These are phyloP conservation scores for Aythya baeri DNA, from an alignment of 2,113 vertebrate species.

Conservation along the genomic window DNA sequence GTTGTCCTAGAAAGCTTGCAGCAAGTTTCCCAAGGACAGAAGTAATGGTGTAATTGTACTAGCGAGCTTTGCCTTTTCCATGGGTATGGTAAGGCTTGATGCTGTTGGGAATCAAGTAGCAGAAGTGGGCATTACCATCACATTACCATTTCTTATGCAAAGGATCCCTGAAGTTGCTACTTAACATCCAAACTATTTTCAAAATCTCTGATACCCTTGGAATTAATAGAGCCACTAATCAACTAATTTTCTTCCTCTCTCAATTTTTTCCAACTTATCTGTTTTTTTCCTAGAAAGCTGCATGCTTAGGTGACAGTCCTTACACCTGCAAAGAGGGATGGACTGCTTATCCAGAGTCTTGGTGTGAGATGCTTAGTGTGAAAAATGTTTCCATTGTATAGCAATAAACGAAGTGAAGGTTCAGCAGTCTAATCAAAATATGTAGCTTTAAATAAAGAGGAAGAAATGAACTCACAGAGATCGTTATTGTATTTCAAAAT, in stretches of 20 bases:
- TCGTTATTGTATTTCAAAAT: neutral
- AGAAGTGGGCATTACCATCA: neutral
- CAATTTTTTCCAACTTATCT: neutral
- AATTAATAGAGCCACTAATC: neutral
- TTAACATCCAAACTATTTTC: neutral
- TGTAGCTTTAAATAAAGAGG: neutral
- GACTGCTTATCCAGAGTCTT: neutral
- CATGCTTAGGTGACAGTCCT: neutral
- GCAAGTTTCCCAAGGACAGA: neutral
- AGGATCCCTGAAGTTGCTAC: neutral
- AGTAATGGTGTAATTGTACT: neutral
- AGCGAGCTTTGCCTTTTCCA: neutral
- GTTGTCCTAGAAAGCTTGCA: neutral
- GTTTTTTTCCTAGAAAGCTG: neutral
- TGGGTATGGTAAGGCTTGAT: neutral
- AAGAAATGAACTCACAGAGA: neutral
- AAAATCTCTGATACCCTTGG: neutral
- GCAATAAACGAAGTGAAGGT: neutral
- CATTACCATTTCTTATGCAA: neutral
- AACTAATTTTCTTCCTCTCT: neutral
- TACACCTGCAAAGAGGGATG: neutral
- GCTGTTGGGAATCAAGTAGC: neutral
- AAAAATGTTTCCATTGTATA: neutral
- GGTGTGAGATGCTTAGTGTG: neutral
- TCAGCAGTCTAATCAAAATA: neutral